Percentiles rank a stretch among this genome's conserved stretches.
These are phyloP conservation scores for Naja naja DNA, from an alignment of 2,113 vertebrate species.

Conservation along the genomic window DNA sequence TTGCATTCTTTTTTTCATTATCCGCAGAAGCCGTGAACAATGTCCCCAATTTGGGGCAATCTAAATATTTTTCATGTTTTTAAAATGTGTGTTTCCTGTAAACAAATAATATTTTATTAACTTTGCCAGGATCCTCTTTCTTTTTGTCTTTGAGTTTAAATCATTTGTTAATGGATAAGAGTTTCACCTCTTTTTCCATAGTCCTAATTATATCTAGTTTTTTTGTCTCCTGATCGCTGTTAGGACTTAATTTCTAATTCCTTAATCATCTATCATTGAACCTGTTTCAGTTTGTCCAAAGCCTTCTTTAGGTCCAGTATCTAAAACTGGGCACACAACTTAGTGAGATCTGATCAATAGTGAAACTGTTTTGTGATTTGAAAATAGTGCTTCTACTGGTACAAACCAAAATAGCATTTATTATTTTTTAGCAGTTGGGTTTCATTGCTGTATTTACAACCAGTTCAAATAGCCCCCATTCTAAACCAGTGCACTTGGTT, in stretches of 20 bases:
- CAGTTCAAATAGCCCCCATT: neutral
- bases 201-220: too few species aligned
- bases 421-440: neutral
- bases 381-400: neutral
- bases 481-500: neutral
- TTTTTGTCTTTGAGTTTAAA: too few species aligned
- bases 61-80: too few species aligned
- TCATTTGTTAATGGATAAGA: too few species aligned
- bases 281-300: neutral
- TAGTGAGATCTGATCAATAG: neutral
- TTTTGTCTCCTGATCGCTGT: too few species aligned
- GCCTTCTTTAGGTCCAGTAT: neutral
- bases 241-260: neutral
- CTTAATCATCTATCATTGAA: neutral
- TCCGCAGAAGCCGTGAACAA: too few species aligned
- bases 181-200: too few species aligned
- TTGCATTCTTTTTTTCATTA: too few species aligned
- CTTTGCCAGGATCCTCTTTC: too few species aligned
- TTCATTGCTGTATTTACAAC: neutral
- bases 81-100: too few species aligned
- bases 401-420: neutral
- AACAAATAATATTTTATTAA: too few species aligned
- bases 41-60: too few species aligned
- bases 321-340: neutral
- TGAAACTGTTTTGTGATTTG: neutral